Percentiles rank a stretch among this genome's conserved stretches.
Evolutionary conservation across 2,113 vertebrate genomes (phyloP).

Genomic region (Pseudopodoces humilis): DNA sequence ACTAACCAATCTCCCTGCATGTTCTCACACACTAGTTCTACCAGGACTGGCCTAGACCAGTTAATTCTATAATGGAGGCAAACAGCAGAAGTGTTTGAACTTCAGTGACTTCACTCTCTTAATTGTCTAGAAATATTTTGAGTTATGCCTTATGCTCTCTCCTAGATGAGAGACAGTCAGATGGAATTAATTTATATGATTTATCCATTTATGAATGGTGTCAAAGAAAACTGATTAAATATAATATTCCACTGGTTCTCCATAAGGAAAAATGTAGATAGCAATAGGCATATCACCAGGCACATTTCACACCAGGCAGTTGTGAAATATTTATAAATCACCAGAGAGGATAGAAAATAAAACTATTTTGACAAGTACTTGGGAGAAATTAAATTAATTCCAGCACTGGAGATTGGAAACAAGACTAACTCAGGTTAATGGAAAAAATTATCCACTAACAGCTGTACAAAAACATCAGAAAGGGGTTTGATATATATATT

Average conservation of each 20-base stretch:
- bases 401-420: background rate
- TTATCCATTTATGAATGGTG: background rate
- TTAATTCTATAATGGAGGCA: background rate
- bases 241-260: background rate
- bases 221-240: conserved; percentile 14
- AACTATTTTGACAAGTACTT: background rate
- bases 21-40: background rate
- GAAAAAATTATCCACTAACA: background rate
- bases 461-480: background rate
- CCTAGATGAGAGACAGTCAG: background rate
- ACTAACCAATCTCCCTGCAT: background rate
- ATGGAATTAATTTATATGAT: conserved; percentile 3
- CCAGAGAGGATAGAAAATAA: background rate
- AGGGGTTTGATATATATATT: background rate
- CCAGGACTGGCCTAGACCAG: background rate
- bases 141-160: background rate
- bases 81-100: background rate
- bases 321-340: background rate
- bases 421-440: background rate
- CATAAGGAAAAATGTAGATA: background rate
- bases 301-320: background rate
- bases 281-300: background rate
- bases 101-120: background rate
- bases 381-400: background rate
- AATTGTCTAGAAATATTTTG: conserved; percentile 2